Percentiles rank a stretch among this genome's conserved stretches.
Evolutionary conservation across 2,113 vertebrate genomes (phyloP).

Genomic region (Poeciliopsis prolifica): DNA sequence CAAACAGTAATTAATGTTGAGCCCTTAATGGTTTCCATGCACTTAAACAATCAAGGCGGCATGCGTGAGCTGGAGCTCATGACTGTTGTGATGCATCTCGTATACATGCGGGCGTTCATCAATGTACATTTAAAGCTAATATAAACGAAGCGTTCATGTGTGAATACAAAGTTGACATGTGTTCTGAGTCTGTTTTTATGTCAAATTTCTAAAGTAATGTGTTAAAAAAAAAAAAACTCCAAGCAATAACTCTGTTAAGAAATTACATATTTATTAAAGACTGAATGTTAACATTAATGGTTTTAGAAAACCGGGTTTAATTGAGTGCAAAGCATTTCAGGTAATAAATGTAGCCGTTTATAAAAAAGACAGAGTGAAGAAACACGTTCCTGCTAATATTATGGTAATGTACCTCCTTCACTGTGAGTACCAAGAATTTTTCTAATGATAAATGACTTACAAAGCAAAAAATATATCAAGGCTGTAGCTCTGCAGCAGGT

Average conservation of each 20-base stretch:
- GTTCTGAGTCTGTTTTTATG: slow-evolving; percentile 7
- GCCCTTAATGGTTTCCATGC: background rate
- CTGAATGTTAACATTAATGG: slow-evolving; percentile 39
- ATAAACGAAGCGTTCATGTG: slow-evolving; percentile 19
- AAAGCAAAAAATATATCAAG: slow-evolving; percentile 20
- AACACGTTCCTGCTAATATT: slow-evolving; percentile 34
- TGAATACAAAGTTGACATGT: slow-evolving; percentile 37
- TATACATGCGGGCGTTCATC: slow-evolving; percentile 1
- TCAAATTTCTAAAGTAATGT: background rate
- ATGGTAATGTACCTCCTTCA: slow-evolving; percentile 29
- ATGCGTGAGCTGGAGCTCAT: slow-evolving; percentile 7
- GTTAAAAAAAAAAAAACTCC: slow-evolving; percentile 30
- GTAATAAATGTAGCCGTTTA: slow-evolving; percentile 32
- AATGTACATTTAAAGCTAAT: slow-evolving; percentile 13
- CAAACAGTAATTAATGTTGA: background rate
- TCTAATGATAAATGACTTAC: slow-evolving; percentile 23
- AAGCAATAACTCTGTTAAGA: slow-evolving; percentile 33
- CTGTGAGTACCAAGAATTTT: slow-evolving; percentile 16
- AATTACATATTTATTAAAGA: slow-evolving; percentile 68
- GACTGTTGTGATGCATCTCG: slow-evolving; percentile 17
- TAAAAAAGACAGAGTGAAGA: slow-evolving; percentile 30
- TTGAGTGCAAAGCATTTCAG: slow-evolving; percentile 52
- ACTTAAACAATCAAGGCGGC: slow-evolving; percentile 10
- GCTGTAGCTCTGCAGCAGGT: slow-evolving; percentile 18
- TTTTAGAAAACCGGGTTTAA: slow-evolving; percentile 63